Percentiles rank a stretch among this genome's conserved stretches.
These are phyloP conservation scores for Apoda limacodes DNA, from an alignment of 2,888 invertebrate genomes.

Conservation along the genomic window DNA sequence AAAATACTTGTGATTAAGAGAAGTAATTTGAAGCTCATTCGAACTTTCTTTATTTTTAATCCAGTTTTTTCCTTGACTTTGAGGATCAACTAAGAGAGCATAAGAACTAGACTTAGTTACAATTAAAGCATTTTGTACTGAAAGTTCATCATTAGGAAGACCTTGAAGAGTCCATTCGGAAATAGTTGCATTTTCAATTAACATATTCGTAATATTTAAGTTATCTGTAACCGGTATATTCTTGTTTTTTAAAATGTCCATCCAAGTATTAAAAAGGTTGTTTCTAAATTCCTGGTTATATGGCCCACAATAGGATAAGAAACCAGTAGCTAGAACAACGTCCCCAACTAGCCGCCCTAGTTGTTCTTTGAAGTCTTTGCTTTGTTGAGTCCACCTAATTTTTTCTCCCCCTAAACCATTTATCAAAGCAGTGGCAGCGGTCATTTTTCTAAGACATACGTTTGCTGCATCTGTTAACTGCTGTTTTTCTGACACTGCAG, in stretches of 20 bases:
- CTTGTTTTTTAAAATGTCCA: constrained; percentile 80
- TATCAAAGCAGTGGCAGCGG: constrained; percentile 93
- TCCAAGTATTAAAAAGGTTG: constrained; percentile 88
- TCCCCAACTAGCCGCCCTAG: constrained; percentile 93
- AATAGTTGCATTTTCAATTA: constrained; percentile 90
- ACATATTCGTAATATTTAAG: constrained; percentile 90
- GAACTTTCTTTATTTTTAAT: constrained; percentile 92
- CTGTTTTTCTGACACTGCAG: constrained; percentile 93
- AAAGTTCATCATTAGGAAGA: constrained; percentile 94
- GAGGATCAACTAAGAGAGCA: constrained; percentile 94
- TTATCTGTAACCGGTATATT: constrained; percentile 88
- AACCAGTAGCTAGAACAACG: constrained; percentile 93
- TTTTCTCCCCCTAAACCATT: constrained; percentile 95
- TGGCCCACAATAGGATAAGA: constrained; percentile 95
- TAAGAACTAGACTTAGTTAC: constrained; percentile 96
- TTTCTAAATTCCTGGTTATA: constrained; percentile 96
- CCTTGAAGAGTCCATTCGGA: constrained; percentile 97
- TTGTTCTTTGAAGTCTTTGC: constrained; percentile 92
- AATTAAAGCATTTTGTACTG: constrained; percentile 96
- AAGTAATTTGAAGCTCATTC: constrained; percentile 94
- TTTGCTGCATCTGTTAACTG: constrained; percentile 93
- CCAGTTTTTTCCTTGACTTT: constrained; percentile 98
- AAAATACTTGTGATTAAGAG: constrained; percentile 96
- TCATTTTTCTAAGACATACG: constrained; percentile 94
- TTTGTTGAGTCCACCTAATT: constrained; percentile 94